Base-by-base conservation (phyloP, 2,797 vertebrate genomes). In the Onychomys torridus region DNA sequence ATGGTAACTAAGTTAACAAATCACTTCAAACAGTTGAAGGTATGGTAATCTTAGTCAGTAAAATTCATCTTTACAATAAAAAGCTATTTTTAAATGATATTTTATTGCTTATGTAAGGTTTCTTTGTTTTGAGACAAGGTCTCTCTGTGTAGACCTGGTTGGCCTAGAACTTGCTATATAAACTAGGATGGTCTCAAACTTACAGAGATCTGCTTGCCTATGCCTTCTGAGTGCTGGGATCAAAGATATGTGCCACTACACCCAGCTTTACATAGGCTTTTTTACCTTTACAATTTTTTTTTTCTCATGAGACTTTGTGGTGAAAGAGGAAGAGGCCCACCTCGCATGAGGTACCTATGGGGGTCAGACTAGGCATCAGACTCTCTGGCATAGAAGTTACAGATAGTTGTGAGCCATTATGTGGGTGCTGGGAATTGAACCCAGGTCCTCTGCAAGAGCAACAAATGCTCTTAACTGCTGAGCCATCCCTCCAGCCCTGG, bases 21-120 rank as follows among this genome's bases (percentile, higher is more conserved):
- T 84, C 86, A 3, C 46, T 94, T 40, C 40, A 43, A 46, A 65
- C 87, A 79, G 9, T 59, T 92, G 59, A 89, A 88, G 76, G 77
- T 92, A 3, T 6, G 55, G 27, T 84, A 81, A 69, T 79, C 89
- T 92, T 83, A 40, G 73, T 92, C 43, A 37, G 93, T 96, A 57
- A 91, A 92, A 69, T 9, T 94, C 6, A 87, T 55, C n/a, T 95
- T 93, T 95, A 89, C 81, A 94, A 78, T 40, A 49, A 5, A 84
- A 79, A 61, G 3, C 46, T 78, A 77, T 52, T 77, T 92, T 63
- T 43, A 92, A 95, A 63, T 59, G 14, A 25, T 63, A 55, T 90
- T 95, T 91, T 89, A 67, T 87, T 76, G 90, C n/a, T 49, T 86
- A 19, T 93, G 52, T 9, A 90, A 55, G 14, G 25, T 32, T 83